These are phyloP conservation scores for Rhabdornis inornatus DNA, from an alignment of 2,113 vertebrate species.

Conservation along the genomic window DNA sequence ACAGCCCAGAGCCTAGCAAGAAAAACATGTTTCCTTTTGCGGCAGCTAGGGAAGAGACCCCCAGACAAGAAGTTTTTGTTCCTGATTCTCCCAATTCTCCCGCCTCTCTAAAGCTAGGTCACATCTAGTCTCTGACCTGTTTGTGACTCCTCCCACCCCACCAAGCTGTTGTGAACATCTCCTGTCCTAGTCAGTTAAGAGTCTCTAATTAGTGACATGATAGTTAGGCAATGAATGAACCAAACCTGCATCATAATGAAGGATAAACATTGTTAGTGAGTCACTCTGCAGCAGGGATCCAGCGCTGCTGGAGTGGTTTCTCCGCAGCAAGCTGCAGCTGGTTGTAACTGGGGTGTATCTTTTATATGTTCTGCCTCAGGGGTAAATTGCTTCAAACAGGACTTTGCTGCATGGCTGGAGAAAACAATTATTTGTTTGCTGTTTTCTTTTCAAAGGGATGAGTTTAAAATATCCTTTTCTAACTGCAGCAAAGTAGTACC, in stretches of 20 bases:
- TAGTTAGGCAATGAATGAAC: slow-evolving; percentile 23
- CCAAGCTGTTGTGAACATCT: slow-evolving; percentile 8
- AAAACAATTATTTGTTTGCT: slow-evolving; percentile 24
- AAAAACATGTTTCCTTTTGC: background rate
- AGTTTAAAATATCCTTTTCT: background rate
- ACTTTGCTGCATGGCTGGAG: background rate
- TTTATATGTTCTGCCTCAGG: background rate
- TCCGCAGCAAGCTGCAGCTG: slow-evolving; percentile 44
- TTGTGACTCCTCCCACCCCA: background rate
- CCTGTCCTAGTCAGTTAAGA: background rate
- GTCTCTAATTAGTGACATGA: slow-evolving; percentile 23
- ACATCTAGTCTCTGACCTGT: background rate
- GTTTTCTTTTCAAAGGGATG: background rate
- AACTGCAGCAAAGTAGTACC: background rate
- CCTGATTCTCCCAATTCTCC: background rate
- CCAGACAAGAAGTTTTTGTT: background rate
- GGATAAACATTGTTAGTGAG: slow-evolving; percentile 33
- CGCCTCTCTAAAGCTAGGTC: background rate
- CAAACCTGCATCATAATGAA: slow-evolving; percentile 8
- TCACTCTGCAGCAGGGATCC: slow-evolving; percentile 16
- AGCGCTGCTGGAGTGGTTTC: background rate
- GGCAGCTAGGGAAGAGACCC: background rate
- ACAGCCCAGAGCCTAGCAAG: background rate
- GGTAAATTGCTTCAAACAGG: slow-evolving; percentile 8
- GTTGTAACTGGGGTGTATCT: slow-evolving; percentile 21